Base-by-base conservation (phyloP, 2,113 vertebrate species). In the Lophura nycthemera region DNA sequence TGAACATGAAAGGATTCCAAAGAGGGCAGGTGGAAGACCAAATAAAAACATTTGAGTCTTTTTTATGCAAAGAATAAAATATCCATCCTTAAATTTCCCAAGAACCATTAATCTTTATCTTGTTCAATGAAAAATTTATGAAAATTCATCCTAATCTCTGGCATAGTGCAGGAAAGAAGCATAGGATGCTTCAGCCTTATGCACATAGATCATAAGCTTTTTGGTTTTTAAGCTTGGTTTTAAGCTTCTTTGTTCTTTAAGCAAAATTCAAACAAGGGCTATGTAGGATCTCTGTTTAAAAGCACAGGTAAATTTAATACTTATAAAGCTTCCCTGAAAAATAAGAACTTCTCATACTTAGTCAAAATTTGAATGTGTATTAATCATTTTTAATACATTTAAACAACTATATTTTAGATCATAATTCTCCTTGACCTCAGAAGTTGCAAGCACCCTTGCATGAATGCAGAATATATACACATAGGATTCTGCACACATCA, bases 11-110 rank as follows among this genome's bases (percentile, higher is more conserved):
- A 74, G 1, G 11, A 69, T 48, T 84, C 15, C 50, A 50, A 73
- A 70, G 59, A 66, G 0, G 0, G 54, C 2, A 1, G 0, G 6
- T 2, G 6, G 60, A 7, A 8, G 24, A 61, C 6, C 52, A 66
- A 61, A 61, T 0, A 32, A 69, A 70, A 13, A 32, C 1, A 24
- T 57, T 91, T 70, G 38, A 4, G 4, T 76, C 12, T 42, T 86
- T 47, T 54, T 71, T 47, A 45, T 45, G 2, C 18, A 85, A 89
- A 52, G 11, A 66, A 40, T 17, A 47, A 17, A 8, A 63, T 34
- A 50, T 17, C 42, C 24, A 79, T 34, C 8, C 22, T 75, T 38
- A 75, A 48, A 76, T 80, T 80, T 79, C 59, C 45, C 30, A 65
- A 38, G 54, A 40, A 4, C 10, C 9, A 36, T 43, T 73, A 52